Evolutionary conservation across 1,140 invertebrate species (phyloP), one percentile per base, ranked within the genome.

Genomic region (Lepidotrigona ventralis): DNA sequence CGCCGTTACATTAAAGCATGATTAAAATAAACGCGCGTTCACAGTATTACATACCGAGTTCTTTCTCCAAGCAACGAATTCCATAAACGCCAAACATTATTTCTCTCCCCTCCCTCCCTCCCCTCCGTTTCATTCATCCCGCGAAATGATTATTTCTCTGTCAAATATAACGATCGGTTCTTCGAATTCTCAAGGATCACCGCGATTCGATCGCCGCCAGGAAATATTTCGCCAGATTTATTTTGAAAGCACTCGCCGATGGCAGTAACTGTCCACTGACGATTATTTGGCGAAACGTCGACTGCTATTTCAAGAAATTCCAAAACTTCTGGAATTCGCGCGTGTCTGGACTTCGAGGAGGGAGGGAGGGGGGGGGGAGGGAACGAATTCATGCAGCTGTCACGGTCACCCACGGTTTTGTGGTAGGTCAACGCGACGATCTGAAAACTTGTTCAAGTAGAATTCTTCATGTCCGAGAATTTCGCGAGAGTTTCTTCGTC

Each of bases 361-460:
- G n/a, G n/a, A n/a, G n/a, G n/a, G n/a, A n/a, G n/a, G n/a, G n/a
- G n/a, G n/a, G n/a, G n/a, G n/a, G n/a, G n/a, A n/a, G 26, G n/a
- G 17, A 54, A 63, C 11, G 56, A 29, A 71, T 70, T 70, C 19
- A 17, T 8, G 39, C 66, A 83, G 66, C 81, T 70, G 81, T 63
- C 66, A 83, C 66, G 75, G 75, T 70, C 81, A 78, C 23, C 54
- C 33, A n/a, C 17, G 46, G 11, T 82, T 75, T 53, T 78, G 66
- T 19, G 75, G 66, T 83, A 83, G 81, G 75, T 83, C 81, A 54
- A 26, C 23, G 39, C 14, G 46, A 51, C 21, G 54, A 15, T 60
- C 19, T n/a, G 70, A 3, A 21, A 58, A 33, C 23, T 39, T 54
- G 26, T 15, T 26, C 19, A 64, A 21, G 23, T 29, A 26, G 5